Conservation (phyloP, 2,888 invertebrate species). For the Sturmia bella region DNA sequence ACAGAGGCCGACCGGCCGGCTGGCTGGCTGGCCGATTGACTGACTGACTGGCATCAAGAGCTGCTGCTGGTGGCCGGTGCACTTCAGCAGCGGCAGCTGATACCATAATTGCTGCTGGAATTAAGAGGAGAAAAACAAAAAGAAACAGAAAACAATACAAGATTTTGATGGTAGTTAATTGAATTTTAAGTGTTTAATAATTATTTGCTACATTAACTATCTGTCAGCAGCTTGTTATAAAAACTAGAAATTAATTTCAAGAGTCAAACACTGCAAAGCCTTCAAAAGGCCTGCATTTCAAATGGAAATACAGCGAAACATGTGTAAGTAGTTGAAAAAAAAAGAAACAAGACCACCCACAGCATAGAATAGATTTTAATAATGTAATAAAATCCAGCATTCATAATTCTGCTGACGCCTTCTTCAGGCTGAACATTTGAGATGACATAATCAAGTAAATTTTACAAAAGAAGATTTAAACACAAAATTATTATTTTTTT, state of each 20-base stretch:
- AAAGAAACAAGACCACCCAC: conserved; percentile 10
- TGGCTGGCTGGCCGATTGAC: no score
- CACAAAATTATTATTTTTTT: no score
- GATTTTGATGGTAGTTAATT: conserved; percentile 68
- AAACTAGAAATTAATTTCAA: not conserved
- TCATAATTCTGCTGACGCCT: no score
- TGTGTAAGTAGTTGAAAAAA: not conserved
- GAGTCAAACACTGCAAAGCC: no score
- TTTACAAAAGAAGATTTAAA: no score
- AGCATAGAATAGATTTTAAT: not conserved
- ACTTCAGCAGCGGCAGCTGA: conserved; percentile 34
- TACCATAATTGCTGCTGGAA: conserved; percentile 32
- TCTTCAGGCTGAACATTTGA: no score
- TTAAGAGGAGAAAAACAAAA: not conserved
- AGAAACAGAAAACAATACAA: not conserved
- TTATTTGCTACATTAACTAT: conserved; percentile 56
- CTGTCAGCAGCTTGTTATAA: conserved; percentile 9
- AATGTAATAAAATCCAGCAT: no score
- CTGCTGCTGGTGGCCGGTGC: conserved; percentile 13
- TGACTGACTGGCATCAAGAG: conserved; percentile 1
- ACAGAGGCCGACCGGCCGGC: no score
- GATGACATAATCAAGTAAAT: no score
- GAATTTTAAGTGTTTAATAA: conserved; percentile 70
- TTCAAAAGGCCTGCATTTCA: not conserved
- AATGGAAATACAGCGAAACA: not conserved